phyloP scores from a whole-genome alignment of 2,797 vertebrate genomes.

The Morelia viridis region DNA sequence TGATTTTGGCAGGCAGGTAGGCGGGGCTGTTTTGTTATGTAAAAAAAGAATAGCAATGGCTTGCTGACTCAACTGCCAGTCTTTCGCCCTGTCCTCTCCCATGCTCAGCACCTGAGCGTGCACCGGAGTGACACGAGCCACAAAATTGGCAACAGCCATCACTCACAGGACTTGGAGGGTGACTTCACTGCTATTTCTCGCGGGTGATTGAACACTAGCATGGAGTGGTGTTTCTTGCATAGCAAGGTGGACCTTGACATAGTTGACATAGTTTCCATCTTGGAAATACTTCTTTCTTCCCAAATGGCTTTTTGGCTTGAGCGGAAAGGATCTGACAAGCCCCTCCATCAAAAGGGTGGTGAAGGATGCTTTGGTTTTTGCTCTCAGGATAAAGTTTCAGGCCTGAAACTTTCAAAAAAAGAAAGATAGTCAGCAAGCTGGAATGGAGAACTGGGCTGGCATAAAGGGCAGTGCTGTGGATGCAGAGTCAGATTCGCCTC shows the following conservation, averaged over 20 bases:
- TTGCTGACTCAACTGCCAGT: not conserved
- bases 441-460: no score
- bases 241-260: not conserved
- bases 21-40: not conserved
- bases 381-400: no score
- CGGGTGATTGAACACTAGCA: not conserved
- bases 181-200: not conserved
- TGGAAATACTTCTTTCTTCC: not conserved
- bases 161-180: not conserved
- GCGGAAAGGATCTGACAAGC: no score
- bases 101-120: not conserved
- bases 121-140: not conserved
- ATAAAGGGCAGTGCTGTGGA: no score
- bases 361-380: no score
- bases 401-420: no score
- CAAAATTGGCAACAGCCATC: not conserved
- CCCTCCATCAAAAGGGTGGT: no score
- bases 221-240: not conserved
- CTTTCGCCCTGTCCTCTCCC: not conserved
- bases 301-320: no score
- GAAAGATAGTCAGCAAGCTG: no score
- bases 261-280: not conserved
- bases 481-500: no score
- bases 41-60: not conserved
- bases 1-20: not conserved